Percentiles rank a stretch among this genome's conserved stretches.
Conservation (phyloP, 2,113 vertebrate species). For the Paralichthys olivaceus region DNA sequence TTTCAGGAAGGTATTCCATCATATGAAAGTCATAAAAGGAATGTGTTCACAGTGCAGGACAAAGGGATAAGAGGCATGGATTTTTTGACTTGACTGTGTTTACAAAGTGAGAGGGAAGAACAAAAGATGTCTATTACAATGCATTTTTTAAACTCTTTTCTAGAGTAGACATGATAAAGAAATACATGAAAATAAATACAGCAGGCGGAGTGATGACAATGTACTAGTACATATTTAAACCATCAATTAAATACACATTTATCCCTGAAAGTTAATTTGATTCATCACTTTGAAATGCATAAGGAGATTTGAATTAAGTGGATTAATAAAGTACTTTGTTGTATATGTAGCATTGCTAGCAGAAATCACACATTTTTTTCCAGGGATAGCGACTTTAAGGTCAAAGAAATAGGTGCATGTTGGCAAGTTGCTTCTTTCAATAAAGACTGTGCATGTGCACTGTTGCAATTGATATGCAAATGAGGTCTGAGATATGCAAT, state of each 20-base stretch:
- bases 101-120: slow-evolving; percentile 11
- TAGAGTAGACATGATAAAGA: background rate
- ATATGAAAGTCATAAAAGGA: slow-evolving; percentile 22
- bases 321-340: slow-evolving; percentile 22
- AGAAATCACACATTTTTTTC: background rate
- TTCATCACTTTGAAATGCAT: slow-evolving; percentile 23
- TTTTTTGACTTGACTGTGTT: background rate
- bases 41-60: background rate
- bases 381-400: slow-evolving; percentile 3
- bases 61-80: slow-evolving; percentile 23
- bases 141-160: slow-evolving; percentile 14
- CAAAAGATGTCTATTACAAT: background rate
- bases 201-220: background rate
- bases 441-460: slow-evolving; percentile 21
- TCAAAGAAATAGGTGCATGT: slow-evolving; percentile 36
- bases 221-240: background rate
- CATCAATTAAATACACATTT: background rate
- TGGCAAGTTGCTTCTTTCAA: slow-evolving; percentile 4
- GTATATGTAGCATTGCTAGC: slow-evolving; percentile 33
- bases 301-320: slow-evolving; percentile 13
- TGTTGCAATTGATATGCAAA: background rate
- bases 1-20: slow-evolving; percentile 14
- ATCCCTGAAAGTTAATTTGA: background rate
- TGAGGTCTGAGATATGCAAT: background rate
- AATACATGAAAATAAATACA: background rate